phyloP scores from a whole-genome alignment of 1,140 invertebrate genomes.

The Heliconius himera region DNA sequence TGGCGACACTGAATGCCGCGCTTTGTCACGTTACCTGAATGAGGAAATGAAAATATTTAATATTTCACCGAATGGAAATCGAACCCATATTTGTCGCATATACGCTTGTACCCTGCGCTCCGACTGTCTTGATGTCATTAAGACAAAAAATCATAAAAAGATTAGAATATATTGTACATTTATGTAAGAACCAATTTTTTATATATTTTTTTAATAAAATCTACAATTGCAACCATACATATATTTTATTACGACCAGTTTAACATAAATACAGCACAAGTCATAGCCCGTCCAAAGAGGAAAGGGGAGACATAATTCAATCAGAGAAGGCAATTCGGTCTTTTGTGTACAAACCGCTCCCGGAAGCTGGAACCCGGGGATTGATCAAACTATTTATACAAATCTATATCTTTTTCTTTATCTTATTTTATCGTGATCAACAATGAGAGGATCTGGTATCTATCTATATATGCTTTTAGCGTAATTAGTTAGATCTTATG shows the following conservation, averaged over 20 bases:
- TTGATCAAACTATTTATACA: conserved; percentile 28
- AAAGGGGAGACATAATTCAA: conserved; percentile 71
- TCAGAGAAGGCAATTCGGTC: conserved; percentile 68
- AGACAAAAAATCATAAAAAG: too few relatives aligned
- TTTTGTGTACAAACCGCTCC: conserved; percentile 75
- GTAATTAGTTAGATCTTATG: background rate
- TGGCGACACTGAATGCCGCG: too few relatives aligned
- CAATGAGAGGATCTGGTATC: background rate
- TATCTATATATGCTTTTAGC: background rate
- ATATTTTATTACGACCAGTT: conserved; percentile 43
- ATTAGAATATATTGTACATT: too few relatives aligned
- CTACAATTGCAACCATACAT: background rate
- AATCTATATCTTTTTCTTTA: conserved; percentile 11
- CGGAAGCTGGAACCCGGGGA: conserved; percentile 48
- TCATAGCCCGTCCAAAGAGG: conserved; percentile 52
- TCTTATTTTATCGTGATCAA: conserved; percentile 7
- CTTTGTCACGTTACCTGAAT: too few relatives aligned
- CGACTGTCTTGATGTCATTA: too few relatives aligned
- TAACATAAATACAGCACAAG: conserved; percentile 61
- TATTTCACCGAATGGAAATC: too few relatives aligned
- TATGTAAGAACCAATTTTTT: too few relatives aligned
- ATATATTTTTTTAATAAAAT: background rate
- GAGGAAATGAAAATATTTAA: too few relatives aligned
- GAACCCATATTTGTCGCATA: too few relatives aligned
- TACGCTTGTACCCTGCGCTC: too few relatives aligned